These are phyloP conservation scores for Tragelaphus strepsiceros DNA, from an alignment of 2,113 vertebrate genomes.

Conservation along the genomic window DNA sequence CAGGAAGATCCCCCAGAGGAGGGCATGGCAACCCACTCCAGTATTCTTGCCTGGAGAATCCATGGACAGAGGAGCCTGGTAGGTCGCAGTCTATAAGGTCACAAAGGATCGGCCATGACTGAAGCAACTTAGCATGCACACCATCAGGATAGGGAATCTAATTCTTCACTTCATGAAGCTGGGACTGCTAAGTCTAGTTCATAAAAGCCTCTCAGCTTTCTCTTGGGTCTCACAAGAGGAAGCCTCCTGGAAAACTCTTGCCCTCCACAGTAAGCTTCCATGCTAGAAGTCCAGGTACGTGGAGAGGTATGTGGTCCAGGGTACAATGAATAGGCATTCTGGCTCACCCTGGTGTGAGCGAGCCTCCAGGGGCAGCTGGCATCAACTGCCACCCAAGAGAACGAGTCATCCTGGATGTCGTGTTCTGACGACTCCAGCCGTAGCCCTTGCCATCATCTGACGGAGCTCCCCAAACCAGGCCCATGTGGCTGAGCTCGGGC, in stretches of 20 bases:
- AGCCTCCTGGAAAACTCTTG: background rate
- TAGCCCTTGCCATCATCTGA: background rate
- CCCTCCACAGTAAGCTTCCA: background rate
- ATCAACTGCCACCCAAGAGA: fast-evolving
- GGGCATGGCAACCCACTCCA: background rate
- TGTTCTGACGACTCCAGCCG: background rate
- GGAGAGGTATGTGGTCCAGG: background rate
- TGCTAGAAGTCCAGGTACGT: background rate
- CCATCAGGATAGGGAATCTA: background rate
- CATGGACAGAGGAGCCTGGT: background rate
- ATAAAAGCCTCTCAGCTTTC: background rate
- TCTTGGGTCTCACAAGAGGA: background rate
- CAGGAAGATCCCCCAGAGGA: background rate
- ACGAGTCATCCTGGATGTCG: background rate
- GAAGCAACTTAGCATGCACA: background rate
- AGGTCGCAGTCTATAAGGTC: background rate
- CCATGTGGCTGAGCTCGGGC: background rate
- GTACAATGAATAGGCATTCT: background rate
- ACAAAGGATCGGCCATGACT: background rate
- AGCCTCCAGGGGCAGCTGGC: background rate
- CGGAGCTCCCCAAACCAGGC: background rate
- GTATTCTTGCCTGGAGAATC: background rate
- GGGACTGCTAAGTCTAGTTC: background rate
- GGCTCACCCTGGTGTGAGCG: background rate
- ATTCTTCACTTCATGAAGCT: background rate